Conservation (phyloP, 2,797 vertebrate genomes). For the Perodicticus potto region DNA sequence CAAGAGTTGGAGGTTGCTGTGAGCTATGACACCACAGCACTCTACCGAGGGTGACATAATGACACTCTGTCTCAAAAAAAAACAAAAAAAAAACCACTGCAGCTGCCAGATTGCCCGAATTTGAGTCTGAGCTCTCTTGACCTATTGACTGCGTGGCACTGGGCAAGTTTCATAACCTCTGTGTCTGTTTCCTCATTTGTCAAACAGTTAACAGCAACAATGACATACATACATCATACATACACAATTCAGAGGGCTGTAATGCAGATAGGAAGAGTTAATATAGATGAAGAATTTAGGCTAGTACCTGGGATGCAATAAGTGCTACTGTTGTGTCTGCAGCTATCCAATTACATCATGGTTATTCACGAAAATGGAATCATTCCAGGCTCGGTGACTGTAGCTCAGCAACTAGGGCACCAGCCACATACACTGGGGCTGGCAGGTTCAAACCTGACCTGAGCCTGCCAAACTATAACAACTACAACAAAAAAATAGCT, state of each 20-base stretch:
- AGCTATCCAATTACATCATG: not conserved
- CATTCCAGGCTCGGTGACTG: not conserved
- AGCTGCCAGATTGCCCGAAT: not conserved
- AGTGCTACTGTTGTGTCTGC: too few relatives aligned
- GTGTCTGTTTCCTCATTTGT: not conserved
- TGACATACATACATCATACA: not conserved
- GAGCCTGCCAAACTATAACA: too few relatives aligned
- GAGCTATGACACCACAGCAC: too few relatives aligned
- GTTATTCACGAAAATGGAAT: not conserved
- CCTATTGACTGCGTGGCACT: not conserved
- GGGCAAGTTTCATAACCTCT: not conserved
- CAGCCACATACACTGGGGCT: too few relatives aligned
- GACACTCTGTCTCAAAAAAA: too few relatives aligned
- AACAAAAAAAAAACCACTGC: too few relatives aligned
- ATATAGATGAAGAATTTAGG: not conserved
- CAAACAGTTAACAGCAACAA: not conserved
- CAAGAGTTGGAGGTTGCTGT: too few relatives aligned
- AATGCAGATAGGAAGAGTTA: not conserved
- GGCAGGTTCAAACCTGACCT: too few relatives aligned
- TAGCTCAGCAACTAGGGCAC: too few relatives aligned
- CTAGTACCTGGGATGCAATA: accelerated
- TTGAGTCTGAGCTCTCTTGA: not conserved
- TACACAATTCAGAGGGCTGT: not conserved
- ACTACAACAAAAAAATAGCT: too few relatives aligned
- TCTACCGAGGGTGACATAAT: too few relatives aligned